These are phyloP conservation scores for Thoracochromis brauschi DNA, from an alignment of 2,113 vertebrate genomes.

Conservation along the genomic window DNA sequence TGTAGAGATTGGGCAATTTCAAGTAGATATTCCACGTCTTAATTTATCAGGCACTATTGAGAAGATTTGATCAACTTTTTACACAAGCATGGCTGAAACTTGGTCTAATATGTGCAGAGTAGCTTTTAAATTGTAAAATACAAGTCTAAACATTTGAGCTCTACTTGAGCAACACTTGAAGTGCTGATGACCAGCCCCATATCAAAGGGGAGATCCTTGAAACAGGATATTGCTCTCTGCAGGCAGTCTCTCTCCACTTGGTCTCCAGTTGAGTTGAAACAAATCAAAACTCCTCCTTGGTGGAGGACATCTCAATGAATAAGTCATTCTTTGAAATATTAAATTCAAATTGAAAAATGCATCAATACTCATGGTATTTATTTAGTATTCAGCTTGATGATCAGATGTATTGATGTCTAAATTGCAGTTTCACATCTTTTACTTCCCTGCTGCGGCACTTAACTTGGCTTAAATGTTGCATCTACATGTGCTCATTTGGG, in stretches of 20 bases:
- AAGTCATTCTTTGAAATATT: not conserved
- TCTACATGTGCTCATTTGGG: not conserved
- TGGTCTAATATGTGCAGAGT: not conserved
- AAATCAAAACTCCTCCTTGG: not conserved
- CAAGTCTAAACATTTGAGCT: not conserved
- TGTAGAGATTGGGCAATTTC: not conserved
- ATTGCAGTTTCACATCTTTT: not conserved
- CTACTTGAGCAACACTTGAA: not conserved
- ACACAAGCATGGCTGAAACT: not conserved
- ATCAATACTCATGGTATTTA: not conserved
- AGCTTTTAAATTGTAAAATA: not conserved
- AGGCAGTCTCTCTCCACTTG: not conserved
- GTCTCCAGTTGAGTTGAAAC: not conserved
- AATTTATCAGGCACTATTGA: not conserved
- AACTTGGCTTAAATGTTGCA: not conserved
- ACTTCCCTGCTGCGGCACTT: not conserved
- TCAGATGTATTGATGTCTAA: not conserved
- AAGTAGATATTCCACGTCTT: not conserved
- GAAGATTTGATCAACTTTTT: not conserved
- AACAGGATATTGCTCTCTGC: not conserved
- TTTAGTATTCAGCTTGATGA: not conserved
- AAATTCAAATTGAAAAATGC: not conserved
- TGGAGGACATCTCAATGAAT: not conserved
- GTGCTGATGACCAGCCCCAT: not conserved
- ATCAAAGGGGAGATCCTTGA: constrained; percentile 19